Percentiles rank a stretch among this genome's conserved stretches.
Evolutionary conservation across 2,888 invertebrate species (phyloP).

Genomic region (Eilema griseolum): DNA sequence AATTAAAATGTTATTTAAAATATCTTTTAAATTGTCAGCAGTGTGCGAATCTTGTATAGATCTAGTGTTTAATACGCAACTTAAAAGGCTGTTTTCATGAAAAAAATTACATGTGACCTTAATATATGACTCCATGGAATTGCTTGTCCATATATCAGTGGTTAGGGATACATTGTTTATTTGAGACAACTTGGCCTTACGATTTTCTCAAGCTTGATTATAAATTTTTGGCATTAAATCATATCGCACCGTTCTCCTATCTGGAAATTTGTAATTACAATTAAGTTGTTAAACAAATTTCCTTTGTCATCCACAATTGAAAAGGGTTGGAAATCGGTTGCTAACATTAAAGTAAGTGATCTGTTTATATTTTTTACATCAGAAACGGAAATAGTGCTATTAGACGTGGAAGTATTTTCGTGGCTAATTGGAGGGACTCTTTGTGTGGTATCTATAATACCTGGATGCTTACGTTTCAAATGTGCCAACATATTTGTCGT

Average conservation of each 20-base stretch:
- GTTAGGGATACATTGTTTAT: neutral
- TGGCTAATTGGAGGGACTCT: too few relatives aligned
- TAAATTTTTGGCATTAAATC: neutral
- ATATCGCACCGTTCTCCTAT: neutral
- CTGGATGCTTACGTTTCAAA: too few relatives aligned
- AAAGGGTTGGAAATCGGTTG: neutral
- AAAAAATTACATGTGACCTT: neutral
- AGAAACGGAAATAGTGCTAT: too few relatives aligned
- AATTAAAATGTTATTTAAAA: neutral
- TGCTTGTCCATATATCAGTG: neutral
- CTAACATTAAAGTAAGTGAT: neutral
- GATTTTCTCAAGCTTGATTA: neutral
- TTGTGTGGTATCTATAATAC: too few relatives aligned
- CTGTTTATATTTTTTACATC: too few relatives aligned
- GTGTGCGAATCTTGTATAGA: neutral
- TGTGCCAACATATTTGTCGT: too few relatives aligned
- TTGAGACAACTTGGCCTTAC: neutral
- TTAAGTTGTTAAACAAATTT: neutral
- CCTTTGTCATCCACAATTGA: neutral
- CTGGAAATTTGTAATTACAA: neutral
- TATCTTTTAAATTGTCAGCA: neutral
- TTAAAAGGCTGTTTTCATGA: neutral
- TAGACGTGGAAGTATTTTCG: too few relatives aligned
- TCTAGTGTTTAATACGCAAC: neutral
- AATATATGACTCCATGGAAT: neutral